These are phyloP conservation scores for Speoplatyrhinus poulsoni DNA, from an alignment of 2,113 vertebrate genomes.

Conservation along the genomic window DNA sequence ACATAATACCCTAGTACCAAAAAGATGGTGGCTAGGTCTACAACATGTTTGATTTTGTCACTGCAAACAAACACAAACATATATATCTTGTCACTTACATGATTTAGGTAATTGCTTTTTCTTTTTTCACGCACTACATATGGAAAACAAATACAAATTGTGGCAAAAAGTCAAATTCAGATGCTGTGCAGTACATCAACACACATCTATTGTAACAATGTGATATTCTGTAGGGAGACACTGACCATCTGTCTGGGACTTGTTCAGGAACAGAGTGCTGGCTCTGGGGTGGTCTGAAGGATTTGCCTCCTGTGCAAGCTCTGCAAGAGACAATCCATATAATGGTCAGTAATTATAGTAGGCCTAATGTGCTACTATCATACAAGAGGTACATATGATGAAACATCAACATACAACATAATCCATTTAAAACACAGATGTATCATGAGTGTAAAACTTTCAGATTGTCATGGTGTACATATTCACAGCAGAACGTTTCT, in stretches of 20 bases:
- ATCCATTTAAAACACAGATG: too few relatives aligned
- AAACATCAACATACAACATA: too few relatives aligned
- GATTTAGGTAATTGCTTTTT: constrained; percentile 97
- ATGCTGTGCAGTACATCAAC: background rate
- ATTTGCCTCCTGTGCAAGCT: constrained; percentile 91
- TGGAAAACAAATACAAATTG: constrained; percentile 21
- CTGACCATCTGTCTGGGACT: constrained; percentile 97
- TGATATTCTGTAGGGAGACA: background rate
- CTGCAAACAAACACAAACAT: background rate
- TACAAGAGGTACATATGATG: too few relatives aligned
- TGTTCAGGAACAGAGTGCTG: constrained; percentile 98
- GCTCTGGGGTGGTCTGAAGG: constrained; percentile 94
- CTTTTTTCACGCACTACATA: constrained; percentile 92
- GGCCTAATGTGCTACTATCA: background rate
- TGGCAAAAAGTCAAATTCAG: background rate
- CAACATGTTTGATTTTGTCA: background rate
- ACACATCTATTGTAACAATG: background rate
- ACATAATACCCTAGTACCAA: background rate
- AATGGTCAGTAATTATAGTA: background rate
- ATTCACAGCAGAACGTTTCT: too few relatives aligned
- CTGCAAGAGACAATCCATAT: constrained; percentile 67
- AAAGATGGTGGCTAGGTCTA: background rate
- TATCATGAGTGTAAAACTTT: too few relatives aligned
- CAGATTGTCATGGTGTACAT: too few relatives aligned
- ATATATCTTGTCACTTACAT: constrained; percentile 80